These are phyloP conservation scores for Meda fulgida DNA, from an alignment of 2,797 vertebrate genomes.

Conservation along the genomic window DNA sequence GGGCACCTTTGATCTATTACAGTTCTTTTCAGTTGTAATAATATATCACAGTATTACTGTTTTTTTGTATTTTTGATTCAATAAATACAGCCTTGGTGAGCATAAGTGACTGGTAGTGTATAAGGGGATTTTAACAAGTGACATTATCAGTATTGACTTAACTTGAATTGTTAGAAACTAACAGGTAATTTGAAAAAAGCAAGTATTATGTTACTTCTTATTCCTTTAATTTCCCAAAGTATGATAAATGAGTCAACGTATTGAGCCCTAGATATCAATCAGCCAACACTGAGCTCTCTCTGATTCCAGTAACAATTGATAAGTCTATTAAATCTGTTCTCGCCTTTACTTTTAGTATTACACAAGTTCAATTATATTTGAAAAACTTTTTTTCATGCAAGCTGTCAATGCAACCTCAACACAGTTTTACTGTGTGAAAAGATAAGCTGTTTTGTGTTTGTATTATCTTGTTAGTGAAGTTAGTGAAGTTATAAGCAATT, in stretches of 20 bases:
- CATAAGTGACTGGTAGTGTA: not conserved
- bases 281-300: not conserved
- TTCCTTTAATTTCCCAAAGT: not conserved
- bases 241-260: not conserved
- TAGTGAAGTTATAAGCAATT: not conserved
- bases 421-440: conserved; percentile 16
- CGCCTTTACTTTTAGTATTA: not conserved
- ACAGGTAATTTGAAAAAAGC: not conserved
- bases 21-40: not conserved
- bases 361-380: not conserved
- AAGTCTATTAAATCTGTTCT: not conserved
- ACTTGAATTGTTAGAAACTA: conserved; percentile 4
- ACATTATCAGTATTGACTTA: not conserved
- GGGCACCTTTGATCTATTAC: not conserved
- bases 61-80: not conserved
- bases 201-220: not conserved
- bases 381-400: conserved; percentile 11
- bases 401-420: conserved; percentile 16
- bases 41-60: not conserved
- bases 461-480: conserved; percentile 1
- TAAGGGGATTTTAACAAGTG: not conserved
- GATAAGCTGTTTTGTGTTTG: conserved; percentile 3
- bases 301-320: not conserved
- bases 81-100: not conserved
- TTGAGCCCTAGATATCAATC: not conserved